Evolutionary conservation across 2,888 invertebrate species (phyloP), one percentile per base, ranked within the genome.

Genomic region (Leptopilina drosophilae): DNA sequence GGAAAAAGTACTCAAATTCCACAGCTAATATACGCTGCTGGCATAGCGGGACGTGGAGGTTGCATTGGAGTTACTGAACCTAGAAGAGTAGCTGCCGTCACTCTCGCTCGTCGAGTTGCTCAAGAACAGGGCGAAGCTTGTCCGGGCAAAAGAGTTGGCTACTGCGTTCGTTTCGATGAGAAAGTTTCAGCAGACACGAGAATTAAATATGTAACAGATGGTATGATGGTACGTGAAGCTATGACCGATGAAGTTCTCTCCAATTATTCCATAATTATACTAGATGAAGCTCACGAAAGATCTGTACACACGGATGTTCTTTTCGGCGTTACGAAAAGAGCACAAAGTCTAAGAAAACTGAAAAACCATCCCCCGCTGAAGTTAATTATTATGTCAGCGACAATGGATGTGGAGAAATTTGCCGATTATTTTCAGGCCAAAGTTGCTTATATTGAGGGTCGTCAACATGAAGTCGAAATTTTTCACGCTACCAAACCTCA

Each of bases 1-100:
- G 99, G 99, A 0, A 99, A 99, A 93, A 98, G 98, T 4, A 99
- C 99, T 0, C 99, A 99, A 92, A 96, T 99, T 83, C 99, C 99
- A 0, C 98, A 98, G 91, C 94, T 96, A 87, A 93, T 98, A 53
- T 93, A 95, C 84, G 95, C 96, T 77, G 94, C 95, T n/a, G 94
- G 95, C 9, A 90, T 97, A 77, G 94, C 95, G 77, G 94, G 94
- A 66, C 92, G 73, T 7, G 81, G 93, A 77, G 95, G 95, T 14
- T 93, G 95, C 82, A 96, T 98, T 85, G 97, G 94, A 0, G 93
- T 97, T 40, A 98, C 99, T 0, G 98, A 99, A 90, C 99, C 99
- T 0, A 94, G 99, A 66, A 93, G 99, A 86, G 97, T 99, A 0
- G 98, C 99, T 1, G 98, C 98, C 0, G 96, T 98, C 9, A 97